Conservation (phyloP, 2,797 vertebrate genomes). For the Paguma larvata region DNA sequence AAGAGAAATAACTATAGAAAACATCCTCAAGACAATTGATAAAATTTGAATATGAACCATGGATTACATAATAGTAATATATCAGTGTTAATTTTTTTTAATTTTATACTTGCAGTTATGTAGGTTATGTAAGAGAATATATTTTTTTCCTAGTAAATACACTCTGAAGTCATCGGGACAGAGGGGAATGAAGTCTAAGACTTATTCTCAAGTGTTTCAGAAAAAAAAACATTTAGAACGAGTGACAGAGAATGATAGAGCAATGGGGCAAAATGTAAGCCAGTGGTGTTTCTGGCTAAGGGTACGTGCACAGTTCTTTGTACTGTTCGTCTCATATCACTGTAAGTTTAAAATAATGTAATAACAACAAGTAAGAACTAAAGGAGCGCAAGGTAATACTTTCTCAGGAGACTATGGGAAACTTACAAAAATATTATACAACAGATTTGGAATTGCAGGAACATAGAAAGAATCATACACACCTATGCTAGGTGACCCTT, state of each 20-base stretch:
- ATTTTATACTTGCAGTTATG: not conserved
- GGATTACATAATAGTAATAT: not conserved
- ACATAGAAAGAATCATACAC: not conserved
- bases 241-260: not conserved
- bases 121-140: not conserved
- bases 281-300: not conserved
- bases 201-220: not conserved
- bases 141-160: not conserved
- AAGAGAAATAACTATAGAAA: not conserved
- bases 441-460: not conserved
- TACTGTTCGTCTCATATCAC: not conserved
- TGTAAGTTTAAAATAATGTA: not conserved
- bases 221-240: not conserved
- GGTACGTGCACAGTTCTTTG: not conserved
- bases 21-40: not conserved
- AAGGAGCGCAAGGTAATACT: not conserved
- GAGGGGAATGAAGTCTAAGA: not conserved
- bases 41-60: conserved; percentile 6
- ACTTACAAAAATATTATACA: not conserved
- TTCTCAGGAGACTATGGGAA: not conserved
- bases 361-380: not conserved
- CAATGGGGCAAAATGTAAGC: not conserved
- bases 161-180: not conserved
- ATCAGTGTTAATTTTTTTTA: not conserved
- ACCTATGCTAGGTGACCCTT: not conserved